Evolutionary conservation across 2,797 vertebrate species (phyloP).

Genomic region (Aselliscus stoliczkanus): DNA sequence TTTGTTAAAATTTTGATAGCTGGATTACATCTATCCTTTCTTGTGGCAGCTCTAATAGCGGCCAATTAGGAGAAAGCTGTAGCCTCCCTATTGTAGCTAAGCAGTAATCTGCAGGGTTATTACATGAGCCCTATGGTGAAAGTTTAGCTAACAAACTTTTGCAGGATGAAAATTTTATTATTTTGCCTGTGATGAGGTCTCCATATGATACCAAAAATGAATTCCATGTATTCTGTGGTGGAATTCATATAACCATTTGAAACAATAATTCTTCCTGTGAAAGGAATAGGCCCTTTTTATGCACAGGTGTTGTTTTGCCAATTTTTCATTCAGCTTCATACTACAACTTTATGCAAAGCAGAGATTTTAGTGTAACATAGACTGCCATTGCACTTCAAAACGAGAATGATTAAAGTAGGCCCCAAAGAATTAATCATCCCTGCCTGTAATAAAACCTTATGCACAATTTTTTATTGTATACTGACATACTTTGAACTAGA

Average conservation of each 20-base stretch:
- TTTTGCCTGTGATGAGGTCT: conserved; percentile 1
- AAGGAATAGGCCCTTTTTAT: neutral
- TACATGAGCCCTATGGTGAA: neutral
- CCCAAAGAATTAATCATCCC: neutral
- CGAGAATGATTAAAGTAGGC: conserved; percentile 20
- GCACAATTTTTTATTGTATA: neutral
- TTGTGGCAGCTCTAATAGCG: neutral
- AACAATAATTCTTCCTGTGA: conserved; percentile 14
- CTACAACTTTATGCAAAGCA: conserved; percentile 34
- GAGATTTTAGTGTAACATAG: neutral
- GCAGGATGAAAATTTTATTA: neutral
- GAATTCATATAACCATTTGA: conserved; percentile 1
- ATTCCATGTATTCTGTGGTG: neutral
- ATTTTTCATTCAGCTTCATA: conserved; percentile 26
- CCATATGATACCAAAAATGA: neutral
- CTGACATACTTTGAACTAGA: neutral
- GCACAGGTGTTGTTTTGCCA: neutral
- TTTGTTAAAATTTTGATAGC: conserved; percentile 55
- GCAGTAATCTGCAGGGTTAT: neutral
- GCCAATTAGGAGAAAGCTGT: conserved; percentile 34
- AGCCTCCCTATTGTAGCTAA: neutral
- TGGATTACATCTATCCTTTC: neutral
- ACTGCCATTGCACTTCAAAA: neutral
- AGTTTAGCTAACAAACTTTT: conserved; percentile 7
- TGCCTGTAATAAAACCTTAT: neutral